Evolutionary conservation across 2,888 invertebrate genomes (phyloP).

Genomic region (Alloplasta piceator): DNA sequence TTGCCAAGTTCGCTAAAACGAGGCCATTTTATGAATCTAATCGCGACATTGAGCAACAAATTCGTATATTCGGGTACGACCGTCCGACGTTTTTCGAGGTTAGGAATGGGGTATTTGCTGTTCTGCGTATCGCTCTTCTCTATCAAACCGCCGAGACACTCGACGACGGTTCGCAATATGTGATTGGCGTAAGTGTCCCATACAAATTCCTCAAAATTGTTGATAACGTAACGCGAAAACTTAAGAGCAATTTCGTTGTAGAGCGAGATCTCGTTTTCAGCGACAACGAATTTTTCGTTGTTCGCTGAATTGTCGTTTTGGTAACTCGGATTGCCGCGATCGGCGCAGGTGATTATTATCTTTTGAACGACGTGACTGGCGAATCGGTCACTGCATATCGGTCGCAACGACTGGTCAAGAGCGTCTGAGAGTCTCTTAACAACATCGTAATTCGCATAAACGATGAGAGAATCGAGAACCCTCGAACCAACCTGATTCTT

Average conservation of each 20-base stretch:
- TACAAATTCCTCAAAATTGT: conserved; percentile 93
- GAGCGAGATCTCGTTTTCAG: conserved; percentile 78
- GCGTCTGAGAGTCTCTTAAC: conserved; percentile 87
- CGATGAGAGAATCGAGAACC: conserved; percentile 90
- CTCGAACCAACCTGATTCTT: conserved; percentile 93
- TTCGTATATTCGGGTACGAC: conserved; percentile 83
- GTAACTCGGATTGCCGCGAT: conserved; percentile 82
- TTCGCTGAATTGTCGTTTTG: conserved; percentile 15
- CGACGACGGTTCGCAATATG: conserved; percentile 89
- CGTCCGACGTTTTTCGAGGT: conserved; percentile 69
- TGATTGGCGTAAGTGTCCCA: conserved; percentile 92
- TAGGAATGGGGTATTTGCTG: conserved; percentile 64
- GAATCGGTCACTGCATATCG: conserved; percentile 90
- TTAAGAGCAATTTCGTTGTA: conserved; percentile 89
- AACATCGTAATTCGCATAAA: conserved; percentile 87
- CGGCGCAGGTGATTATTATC: conserved; percentile 85
- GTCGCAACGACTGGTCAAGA: conserved; percentile 88
- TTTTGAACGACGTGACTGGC: conserved; percentile 92
- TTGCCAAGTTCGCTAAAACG: conserved; percentile 90
- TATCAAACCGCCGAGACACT: conserved; percentile 88
- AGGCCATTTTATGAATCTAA: conserved; percentile 88
- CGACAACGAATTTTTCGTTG: conserved; percentile 60
- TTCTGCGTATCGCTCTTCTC: conserved; percentile 66
- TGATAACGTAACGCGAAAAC: conserved; percentile 90
- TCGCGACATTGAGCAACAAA: conserved; percentile 75